A percentile compares a stretch with the other conserved stretches of the same genome.
These are phyloP conservation scores for Saccopteryx leptura DNA, from an alignment of 2,113 vertebrate genomes.

Conservation along the genomic window DNA sequence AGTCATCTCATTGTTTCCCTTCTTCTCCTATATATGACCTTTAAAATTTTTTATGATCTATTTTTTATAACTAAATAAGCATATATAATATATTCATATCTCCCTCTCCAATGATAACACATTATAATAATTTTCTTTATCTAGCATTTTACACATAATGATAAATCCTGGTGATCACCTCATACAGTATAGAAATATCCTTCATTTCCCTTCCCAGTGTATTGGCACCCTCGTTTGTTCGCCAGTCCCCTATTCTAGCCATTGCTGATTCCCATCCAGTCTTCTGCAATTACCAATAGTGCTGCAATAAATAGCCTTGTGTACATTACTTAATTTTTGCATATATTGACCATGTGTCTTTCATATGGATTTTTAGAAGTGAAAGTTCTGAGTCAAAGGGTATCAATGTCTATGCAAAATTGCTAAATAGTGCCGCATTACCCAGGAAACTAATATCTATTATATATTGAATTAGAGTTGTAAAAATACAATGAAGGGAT, in stretches of 20 bases:
- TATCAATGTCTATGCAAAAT: background rate
- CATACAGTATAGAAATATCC: background rate
- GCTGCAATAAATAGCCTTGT: background rate
- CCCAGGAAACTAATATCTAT: slow-evolving; percentile 1
- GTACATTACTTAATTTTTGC: background rate
- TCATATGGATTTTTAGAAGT: background rate
- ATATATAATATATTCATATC: background rate
- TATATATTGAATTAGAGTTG: background rate
- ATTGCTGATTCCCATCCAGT: background rate
- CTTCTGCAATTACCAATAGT: background rate
- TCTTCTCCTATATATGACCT: background rate
- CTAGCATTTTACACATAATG: background rate
- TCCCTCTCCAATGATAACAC: background rate
- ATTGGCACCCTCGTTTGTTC: background rate
- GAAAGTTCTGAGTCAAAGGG: background rate
- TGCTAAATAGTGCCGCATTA: background rate
- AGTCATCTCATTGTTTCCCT: background rate
- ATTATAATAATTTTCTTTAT: background rate
- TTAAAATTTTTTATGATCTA: background rate
- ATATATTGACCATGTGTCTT: background rate
- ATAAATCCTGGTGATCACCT: background rate
- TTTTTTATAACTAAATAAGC: background rate
- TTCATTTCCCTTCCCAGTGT: background rate
- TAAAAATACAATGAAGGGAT: background rate
- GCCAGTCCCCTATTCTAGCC: background rate